These are phyloP conservation scores for Pygocentrus nattereri DNA, from an alignment of 2,797 vertebrate genomes.

Conservation along the genomic window DNA sequence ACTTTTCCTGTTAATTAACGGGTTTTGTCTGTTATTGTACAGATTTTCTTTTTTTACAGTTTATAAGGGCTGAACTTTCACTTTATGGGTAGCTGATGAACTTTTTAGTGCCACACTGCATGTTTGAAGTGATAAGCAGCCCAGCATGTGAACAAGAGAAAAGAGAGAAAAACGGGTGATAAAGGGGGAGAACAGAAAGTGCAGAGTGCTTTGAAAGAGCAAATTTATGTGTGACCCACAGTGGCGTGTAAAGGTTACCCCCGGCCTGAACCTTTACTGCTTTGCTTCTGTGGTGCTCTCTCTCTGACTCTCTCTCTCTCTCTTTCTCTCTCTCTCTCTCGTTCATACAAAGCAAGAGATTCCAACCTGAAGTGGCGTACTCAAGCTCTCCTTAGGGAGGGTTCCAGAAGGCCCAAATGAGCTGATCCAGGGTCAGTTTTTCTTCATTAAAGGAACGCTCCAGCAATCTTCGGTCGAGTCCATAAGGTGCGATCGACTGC, in stretches of 20 bases:
- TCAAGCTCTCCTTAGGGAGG: background rate
- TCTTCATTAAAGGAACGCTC: no score
- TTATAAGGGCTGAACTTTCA: no score
- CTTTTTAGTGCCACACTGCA: no score
- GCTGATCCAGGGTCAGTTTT: background rate
- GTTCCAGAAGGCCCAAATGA: no score
- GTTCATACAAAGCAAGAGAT: slow-evolving; percentile 31
- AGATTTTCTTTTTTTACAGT: no score
- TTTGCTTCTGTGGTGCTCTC: slow-evolving; percentile 14
- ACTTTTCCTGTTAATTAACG: no score
- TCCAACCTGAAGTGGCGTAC: slow-evolving; percentile 39
- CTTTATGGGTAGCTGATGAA: no score
- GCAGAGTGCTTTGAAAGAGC: slow-evolving; percentile 12
- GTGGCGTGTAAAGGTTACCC: slow-evolving; percentile 35
- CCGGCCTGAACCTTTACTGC: slow-evolving; percentile 23
- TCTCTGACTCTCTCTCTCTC: background rate
- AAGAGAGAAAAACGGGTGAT: background rate
- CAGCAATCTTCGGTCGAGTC: no score
- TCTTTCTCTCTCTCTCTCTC: background rate
- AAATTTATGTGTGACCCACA: slow-evolving; percentile 28
- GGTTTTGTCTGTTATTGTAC: no score
- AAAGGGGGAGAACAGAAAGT: background rate
- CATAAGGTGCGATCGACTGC: no score
- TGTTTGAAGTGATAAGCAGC: slow-evolving; percentile 23
- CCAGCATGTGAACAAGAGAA: slow-evolving; percentile 17